Evolutionary conservation across 2,888 invertebrate genomes (phyloP).

Genomic region (Dryadula phaetusa): DNA sequence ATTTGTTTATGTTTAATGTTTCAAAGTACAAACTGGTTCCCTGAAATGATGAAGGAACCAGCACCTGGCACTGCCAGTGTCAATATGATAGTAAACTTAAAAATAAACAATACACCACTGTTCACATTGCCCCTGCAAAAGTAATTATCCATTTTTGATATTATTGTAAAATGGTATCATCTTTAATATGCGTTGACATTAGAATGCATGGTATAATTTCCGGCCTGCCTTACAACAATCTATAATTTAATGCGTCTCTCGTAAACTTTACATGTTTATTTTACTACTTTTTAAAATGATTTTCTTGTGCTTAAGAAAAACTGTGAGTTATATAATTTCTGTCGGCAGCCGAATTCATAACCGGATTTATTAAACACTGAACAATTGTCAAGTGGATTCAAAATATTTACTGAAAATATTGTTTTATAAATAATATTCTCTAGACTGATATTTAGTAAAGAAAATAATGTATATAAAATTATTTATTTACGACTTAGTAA

Average conservation of each 20-base stretch:
- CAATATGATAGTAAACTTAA: slow-evolving; percentile 6
- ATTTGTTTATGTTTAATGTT: slow-evolving; percentile 28
- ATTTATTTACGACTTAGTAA: too few species aligned
- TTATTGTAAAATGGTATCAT: not conserved
- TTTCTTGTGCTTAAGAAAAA: too few species aligned
- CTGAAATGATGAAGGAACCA: slow-evolving; percentile 25
- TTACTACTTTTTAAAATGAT: not conserved
- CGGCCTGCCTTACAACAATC: slow-evolving; percentile 3
- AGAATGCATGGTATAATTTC: slow-evolving; percentile 15
- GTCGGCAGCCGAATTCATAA: too few species aligned
- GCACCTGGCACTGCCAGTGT: slow-evolving; percentile 28
- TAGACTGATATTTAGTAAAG: too few species aligned
- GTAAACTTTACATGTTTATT: slow-evolving; percentile 9
- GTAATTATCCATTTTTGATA: not conserved
- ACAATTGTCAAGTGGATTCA: too few species aligned
- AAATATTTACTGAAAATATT: too few species aligned
- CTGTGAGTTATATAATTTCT: not conserved
- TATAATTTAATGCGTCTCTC: slow-evolving; percentile 8
- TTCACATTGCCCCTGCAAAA: not conserved
- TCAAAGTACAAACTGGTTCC: slow-evolving; percentile 20
- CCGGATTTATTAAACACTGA: too few species aligned
- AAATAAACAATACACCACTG: not conserved
- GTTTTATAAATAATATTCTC: too few species aligned
- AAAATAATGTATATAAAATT: too few species aligned
- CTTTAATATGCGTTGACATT: slow-evolving; percentile 14